Base-by-base conservation (phyloP, 2,797 vertebrate species). In the Amniataba percoides region DNA sequence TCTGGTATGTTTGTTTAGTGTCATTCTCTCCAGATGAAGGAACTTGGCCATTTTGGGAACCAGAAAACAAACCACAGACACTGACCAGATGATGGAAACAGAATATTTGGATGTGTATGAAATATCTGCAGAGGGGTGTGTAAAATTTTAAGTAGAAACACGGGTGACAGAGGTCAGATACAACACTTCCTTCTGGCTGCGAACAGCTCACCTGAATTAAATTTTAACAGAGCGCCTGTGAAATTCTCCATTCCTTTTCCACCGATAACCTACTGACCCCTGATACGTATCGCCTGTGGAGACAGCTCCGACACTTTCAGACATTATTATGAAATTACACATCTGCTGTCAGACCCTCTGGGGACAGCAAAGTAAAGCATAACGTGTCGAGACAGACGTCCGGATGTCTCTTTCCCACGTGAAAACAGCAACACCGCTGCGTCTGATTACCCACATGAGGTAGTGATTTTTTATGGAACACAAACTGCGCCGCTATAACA, bases 241-340 rank as follows among this genome's bases (percentile, higher is more conserved):
- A 3, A 21, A 21, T 55, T 21, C 25, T 46, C 5, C 4, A 12
- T 56, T 46, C n/a, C 15, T 34, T 59, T 16, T 52, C 36, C 14
- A 14, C 8, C 39, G 62, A 49, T 69, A 48, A 63, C 21, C 53
- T 18, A 18, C 48, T 56, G 65, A 40, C 31, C 63, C 36, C 21
- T 40, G 19, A 52, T 45, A n/a, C 51, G 34, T 39, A 7, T 18
- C 25, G 27, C 34, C 36, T 42, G 14, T 16, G 5, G 31, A 65
- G 78, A 42, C 7, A 34, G 31, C 27, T 71, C 46, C 77, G 64
- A 80, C 18, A 18, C 31, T 71, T 66, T 48, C 7, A 63, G 68
- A 83, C 71, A 67, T 70, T 66, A 31, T 59, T 57, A 16, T 58
- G 40, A 65, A 49, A 71, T 36, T 69, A 67, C 49, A 80, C 65